These are phyloP conservation scores for Chaenodraco wilsoni DNA, from an alignment of 2,797 vertebrate species.

Conservation along the genomic window DNA sequence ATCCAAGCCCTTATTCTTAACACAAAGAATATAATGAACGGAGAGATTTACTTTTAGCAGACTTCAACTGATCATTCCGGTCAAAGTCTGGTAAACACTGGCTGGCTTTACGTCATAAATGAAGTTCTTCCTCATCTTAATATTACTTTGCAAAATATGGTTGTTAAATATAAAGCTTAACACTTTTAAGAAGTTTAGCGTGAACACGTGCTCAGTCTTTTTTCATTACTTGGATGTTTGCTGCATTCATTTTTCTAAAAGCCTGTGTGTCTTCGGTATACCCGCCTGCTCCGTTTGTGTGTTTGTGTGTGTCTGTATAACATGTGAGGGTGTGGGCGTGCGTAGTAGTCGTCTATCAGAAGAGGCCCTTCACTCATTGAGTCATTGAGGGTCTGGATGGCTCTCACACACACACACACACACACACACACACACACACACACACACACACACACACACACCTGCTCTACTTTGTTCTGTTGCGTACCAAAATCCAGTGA, in stretches of 20 bases:
- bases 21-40: too few relatives aligned
- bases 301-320: background rate
- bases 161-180: too few relatives aligned
- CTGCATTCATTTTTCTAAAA: background rate
- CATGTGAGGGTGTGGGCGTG: slow-evolving; percentile 39
- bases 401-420: background rate
- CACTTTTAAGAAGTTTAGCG: too few relatives aligned
- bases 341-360: slow-evolving; percentile 33
- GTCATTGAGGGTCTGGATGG: slow-evolving; percentile 43
- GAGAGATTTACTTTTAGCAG: too few relatives aligned
- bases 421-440: slow-evolving; percentile 9
- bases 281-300: background rate
- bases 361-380: slow-evolving; percentile 62
- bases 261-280: background rate
- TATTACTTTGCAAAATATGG: too few relatives aligned
- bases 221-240: slow-evolving; percentile 3
- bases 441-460: slow-evolving; percentile 10
- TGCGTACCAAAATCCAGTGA: slow-evolving; percentile 44
- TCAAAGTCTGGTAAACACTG: too few relatives aligned
- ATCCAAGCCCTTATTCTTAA: too few relatives aligned
- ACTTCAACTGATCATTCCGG: too few relatives aligned
- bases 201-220: background rate
- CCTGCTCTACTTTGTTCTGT: slow-evolving; percentile 24
- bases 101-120: background rate
- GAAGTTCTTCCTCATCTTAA: background rate